Percentiles rank a stretch among this genome's conserved stretches.
Conservation (phyloP, 2,113 vertebrate genomes). For the Eleginops maclovinus region DNA sequence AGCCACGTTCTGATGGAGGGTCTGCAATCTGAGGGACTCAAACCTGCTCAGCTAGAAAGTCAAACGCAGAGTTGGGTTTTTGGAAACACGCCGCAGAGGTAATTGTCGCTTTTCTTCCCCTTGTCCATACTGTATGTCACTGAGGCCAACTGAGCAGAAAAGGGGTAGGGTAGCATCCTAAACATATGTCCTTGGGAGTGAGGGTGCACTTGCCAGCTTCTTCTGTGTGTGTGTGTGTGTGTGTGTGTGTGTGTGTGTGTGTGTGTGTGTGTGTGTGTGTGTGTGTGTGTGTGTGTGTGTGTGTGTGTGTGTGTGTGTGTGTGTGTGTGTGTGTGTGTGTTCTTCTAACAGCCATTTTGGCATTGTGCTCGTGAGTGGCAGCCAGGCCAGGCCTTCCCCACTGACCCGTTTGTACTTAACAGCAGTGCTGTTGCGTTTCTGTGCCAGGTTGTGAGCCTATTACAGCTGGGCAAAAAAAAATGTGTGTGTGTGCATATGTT, state of each 20-base stretch:
- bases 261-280: constrained; percentile 16
- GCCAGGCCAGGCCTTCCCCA: constrained; percentile 51
- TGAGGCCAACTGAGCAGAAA: constrained; percentile 16
- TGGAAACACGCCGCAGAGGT: constrained; percentile 17
- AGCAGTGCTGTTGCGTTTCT: constrained; percentile 52
- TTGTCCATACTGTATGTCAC: not conserved
- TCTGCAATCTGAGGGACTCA: constrained; percentile 3
- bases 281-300: constrained; percentile 14
- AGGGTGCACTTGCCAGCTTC: not conserved
- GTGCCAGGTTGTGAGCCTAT: constrained; percentile 50
- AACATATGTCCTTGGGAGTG: constrained; percentile 40
- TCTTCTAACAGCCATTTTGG: constrained; percentile 50
- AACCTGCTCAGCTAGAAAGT: constrained; percentile 19
- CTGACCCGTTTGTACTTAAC: constrained; percentile 70
- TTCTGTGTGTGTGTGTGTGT: too few relatives aligned
- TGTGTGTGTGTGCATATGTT: not conserved
- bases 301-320: constrained; percentile 24
- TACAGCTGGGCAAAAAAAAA: constrained; percentile 62
- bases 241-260: too few relatives aligned
- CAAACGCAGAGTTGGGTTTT: constrained; percentile 11
- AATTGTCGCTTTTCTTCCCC: not conserved
- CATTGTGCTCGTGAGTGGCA: constrained; percentile 24
- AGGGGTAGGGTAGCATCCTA: constrained; percentile 13
- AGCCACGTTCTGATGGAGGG: constrained; percentile 27
- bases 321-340: constrained; percentile 13